Base-by-base conservation (phyloP, 2,797 vertebrate species). In the Ispidina picta region DNA sequence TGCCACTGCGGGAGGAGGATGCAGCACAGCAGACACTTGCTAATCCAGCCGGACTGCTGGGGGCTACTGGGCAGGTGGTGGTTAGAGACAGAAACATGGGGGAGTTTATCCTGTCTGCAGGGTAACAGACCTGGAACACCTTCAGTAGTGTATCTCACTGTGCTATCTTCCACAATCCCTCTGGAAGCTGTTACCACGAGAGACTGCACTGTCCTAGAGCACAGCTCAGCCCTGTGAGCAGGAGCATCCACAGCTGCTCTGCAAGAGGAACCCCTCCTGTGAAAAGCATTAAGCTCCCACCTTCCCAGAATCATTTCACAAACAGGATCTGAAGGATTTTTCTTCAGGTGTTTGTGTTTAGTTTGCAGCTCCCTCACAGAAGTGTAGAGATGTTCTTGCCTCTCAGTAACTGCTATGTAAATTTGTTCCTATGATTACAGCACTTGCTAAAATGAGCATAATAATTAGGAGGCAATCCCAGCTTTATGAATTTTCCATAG, bases 401-500 rank as follows among this genome's bases (percentile, higher is more conserved):
- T 88, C 64, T 89, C 63, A 31, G 83, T 95, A 94, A 95, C 69
- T 71, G 69, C 62, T 95, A 92, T 96, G 94, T 84, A 95, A 93
- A 95, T 95, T 95, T 95, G 92, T 95, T 94, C 88, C 78, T 86
- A 64, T 86, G 92, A 95, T 95, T 95, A 95, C 37, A 96, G 83
- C 69, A 90, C 58, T 92, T 95, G 89, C 80, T 95, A 76, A 95
- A 92, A 91, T 88, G 91, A 91, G 72, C 44, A 64, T 35, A 86
- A 87, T 95, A 96, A 95, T 94, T 95, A 95, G 68, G 88, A 95
- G 83, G 62, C 89, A 95, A 95, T 86, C 88, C 91, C 86, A 49
- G 58, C 83, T 88, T 95, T 95, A 96, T 96, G 92, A 94, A 96
- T 95, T 96, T 95, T 95, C 92, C 92, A 74, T 89, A 80, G 91